These are phyloP conservation scores for Autographa gamma DNA, from an alignment of 2,888 invertebrate genomes.

Conservation along the genomic window DNA sequence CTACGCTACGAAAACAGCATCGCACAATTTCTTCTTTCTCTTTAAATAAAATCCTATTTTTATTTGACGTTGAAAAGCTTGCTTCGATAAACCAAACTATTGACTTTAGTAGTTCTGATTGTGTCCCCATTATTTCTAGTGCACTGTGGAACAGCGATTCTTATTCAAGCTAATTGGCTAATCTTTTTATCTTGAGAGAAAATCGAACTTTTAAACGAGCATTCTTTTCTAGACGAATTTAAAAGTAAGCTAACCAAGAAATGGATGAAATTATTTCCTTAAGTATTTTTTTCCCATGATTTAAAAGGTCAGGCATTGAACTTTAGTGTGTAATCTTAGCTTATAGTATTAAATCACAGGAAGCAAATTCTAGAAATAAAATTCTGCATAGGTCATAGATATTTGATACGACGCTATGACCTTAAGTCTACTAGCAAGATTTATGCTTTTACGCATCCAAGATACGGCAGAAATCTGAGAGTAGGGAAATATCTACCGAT, in stretches of 20 bases:
- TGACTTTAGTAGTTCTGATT: background rate
- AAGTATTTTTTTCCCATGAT: background rate
- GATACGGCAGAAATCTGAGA: background rate
- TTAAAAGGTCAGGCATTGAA: background rate
- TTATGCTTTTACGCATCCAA: background rate
- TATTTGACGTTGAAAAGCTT: background rate
- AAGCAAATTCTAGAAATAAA: background rate
- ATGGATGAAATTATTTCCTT: background rate
- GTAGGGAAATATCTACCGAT: background rate
- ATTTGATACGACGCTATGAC: slow-evolving; percentile 2
- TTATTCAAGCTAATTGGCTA: slow-evolving; percentile 1
- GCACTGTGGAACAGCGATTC: background rate
- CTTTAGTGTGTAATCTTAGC: background rate
- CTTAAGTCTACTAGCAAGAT: background rate
- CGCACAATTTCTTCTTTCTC: background rate
- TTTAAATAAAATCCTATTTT: background rate
- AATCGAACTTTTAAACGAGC: background rate
- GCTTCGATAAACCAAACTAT: background rate
- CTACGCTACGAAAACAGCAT: background rate
- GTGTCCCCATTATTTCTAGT: background rate
- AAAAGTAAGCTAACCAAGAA: background rate
- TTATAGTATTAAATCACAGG: background rate
- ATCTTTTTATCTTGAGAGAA: background rate
- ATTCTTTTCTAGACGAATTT: background rate
- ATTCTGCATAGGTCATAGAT: background rate